Evolutionary conservation across 2,888 invertebrate genomes (phyloP).

Genomic region (Emmelina monodactyla): DNA sequence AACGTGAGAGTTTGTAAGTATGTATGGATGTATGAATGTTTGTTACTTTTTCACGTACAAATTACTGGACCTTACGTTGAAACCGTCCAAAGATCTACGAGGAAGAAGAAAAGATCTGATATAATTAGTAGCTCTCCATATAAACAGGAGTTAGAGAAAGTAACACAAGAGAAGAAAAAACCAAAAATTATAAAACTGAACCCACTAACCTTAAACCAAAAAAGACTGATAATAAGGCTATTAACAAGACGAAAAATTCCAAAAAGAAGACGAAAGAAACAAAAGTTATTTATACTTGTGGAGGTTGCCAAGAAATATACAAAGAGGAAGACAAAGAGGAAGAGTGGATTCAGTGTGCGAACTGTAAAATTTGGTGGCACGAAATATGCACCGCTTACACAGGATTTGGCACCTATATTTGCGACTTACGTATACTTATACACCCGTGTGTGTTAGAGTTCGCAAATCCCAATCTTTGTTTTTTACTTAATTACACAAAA

Average conservation of each 20-base stretch:
- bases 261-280: not conserved
- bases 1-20: too few species aligned
- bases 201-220: not conserved
- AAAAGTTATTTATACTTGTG: not conserved
- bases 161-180: not conserved
- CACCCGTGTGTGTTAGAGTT: too few species aligned
- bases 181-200: not conserved
- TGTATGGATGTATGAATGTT: too few species aligned
- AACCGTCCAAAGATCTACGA: slow-evolving; percentile 5
- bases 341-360: slow-evolving; percentile 3
- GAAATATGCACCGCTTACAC: too few species aligned
- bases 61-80: slow-evolving; percentile 5
- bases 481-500: not conserved
- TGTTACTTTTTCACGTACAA: too few species aligned
- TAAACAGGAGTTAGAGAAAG: slow-evolving; percentile 5
- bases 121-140: slow-evolving; percentile 8
- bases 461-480: not conserved
- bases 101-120: slow-evolving; percentile 7
- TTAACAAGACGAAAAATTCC: too few species aligned
- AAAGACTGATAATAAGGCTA: too few species aligned
- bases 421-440: not conserved
- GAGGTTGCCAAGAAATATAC: not conserved
- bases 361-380: slow-evolving; percentile 3
- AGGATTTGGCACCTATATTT: slow-evolving; percentile 2
- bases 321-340: not conserved